These are phyloP conservation scores for Punctoribates punctum DNA, from an alignment of 2,888 invertebrate genomes.

Conservation along the genomic window DNA sequence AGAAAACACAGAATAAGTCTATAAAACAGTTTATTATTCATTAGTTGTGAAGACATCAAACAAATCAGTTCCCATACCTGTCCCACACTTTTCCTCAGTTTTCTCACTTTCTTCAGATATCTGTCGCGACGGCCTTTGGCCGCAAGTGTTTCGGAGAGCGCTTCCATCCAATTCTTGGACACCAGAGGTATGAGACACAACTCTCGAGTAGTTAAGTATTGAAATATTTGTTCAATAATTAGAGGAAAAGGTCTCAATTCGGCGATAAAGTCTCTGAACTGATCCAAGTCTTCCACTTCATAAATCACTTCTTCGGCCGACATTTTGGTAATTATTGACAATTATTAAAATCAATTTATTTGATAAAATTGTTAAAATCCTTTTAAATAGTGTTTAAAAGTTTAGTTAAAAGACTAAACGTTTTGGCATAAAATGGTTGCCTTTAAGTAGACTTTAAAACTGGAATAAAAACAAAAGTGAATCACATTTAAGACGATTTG, in stretches of 20 bases:
- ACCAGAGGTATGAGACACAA: slow-evolving; percentile 22
- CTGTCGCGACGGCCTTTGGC: slow-evolving; percentile 28
- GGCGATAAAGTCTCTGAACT: background rate
- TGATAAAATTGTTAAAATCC: background rate
- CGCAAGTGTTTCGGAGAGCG: background rate
- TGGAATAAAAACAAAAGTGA: too few species aligned
- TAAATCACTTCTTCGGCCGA: background rate
- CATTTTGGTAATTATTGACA: background rate
- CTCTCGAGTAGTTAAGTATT: slow-evolving; percentile 18
- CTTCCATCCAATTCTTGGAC: slow-evolving; percentile 16
- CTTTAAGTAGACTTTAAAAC: slow-evolving; percentile 2
- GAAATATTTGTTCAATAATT: background rate
- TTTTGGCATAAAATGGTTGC: background rate
- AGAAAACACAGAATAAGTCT: background rate
- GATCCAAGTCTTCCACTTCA: background rate
- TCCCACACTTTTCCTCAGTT: slow-evolving; percentile 33
- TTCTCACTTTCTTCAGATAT: slow-evolving; percentile 21
- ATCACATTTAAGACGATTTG: too few species aligned
- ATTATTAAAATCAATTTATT: background rate
- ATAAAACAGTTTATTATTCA: background rate
- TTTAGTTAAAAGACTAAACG: too few species aligned
- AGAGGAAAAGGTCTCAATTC: slow-evolving; percentile 24
- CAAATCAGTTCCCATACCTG: slow-evolving; percentile 7
- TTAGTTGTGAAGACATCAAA: background rate
- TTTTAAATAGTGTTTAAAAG: background rate